A percentile compares a stretch with the other conserved stretches of the same genome.
These are phyloP conservation scores for Bombus vancouverensis DNA, from an alignment of 1,140 invertebrate species.

Conservation along the genomic window DNA sequence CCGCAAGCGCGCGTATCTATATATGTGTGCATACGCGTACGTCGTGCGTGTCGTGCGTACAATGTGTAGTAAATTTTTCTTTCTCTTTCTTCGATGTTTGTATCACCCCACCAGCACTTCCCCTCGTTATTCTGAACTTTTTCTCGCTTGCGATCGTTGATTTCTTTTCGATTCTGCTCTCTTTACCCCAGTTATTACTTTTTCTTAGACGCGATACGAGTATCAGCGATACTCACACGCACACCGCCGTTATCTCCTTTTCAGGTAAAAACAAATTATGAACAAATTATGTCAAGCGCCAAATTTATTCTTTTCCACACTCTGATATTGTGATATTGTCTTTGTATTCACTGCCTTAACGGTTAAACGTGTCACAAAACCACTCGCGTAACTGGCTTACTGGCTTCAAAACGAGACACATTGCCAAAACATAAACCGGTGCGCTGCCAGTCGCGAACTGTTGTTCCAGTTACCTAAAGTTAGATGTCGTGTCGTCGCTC, in stretches of 20 bases:
- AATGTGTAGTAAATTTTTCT: constrained; percentile 19
- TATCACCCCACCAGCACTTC: constrained; percentile 9
- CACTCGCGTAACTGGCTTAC: constrained; percentile 66
- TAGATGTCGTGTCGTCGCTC: constrained; percentile 76
- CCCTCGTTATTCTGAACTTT: constrained; percentile 37
- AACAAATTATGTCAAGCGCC: constrained; percentile 14
- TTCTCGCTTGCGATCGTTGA: constrained; percentile 11
- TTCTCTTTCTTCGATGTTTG: constrained; percentile 17
- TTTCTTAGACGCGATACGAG: constrained; percentile 51
- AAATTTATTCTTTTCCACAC: not conserved
- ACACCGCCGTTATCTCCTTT: constrained; percentile 34
- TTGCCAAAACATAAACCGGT: constrained; percentile 65
- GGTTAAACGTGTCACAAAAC: constrained; percentile 41
- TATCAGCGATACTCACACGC: constrained; percentile 26
- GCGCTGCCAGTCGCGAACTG: constrained; percentile 79
- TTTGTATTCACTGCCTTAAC: constrained; percentile 16
- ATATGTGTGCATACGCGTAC: constrained; percentile 4
- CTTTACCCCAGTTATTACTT: constrained; percentile 28
- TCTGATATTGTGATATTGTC: constrained; percentile 1
- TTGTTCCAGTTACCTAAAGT: constrained; percentile 71
- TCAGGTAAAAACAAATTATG: constrained; percentile 14
- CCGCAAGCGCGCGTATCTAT: constrained; percentile 20
- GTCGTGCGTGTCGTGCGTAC: constrained; percentile 24
- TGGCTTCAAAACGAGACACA: constrained; percentile 69
- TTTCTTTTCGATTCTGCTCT: constrained; percentile 34